Conservation (phyloP, 2,797 vertebrate genomes). For the Linurgus olivaceus region DNA sequence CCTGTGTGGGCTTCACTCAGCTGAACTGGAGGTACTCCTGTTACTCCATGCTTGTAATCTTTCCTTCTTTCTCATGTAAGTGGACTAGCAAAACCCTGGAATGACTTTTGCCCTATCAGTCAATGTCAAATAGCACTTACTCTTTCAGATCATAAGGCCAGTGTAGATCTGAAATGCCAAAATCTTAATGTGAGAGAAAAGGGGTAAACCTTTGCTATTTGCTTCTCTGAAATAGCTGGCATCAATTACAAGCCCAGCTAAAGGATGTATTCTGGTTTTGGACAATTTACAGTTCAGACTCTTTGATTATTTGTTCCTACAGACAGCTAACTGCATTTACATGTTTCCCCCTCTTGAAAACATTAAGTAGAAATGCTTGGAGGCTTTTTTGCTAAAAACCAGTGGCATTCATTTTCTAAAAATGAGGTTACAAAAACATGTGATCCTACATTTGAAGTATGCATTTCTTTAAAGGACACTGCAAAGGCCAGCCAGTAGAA, state of each 20-base stretch:
- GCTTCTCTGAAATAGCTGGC: background rate
- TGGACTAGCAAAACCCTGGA: background rate
- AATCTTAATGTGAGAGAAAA: background rate
- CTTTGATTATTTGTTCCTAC: background rate
- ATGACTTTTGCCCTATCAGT: background rate
- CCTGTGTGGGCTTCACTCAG: background rate
- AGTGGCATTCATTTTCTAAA: background rate
- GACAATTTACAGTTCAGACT: background rate
- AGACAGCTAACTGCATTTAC: background rate
- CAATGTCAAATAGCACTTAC: background rate
- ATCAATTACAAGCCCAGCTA: background rate
- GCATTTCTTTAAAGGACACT: background rate
- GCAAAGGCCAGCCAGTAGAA: background rate
- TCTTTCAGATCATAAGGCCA: background rate
- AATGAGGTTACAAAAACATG: background rate
- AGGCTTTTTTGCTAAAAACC: background rate
- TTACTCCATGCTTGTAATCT: background rate
- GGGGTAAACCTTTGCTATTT: background rate
- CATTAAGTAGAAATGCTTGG: background rate
- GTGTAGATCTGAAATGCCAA: background rate
- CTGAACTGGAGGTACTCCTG: background rate
- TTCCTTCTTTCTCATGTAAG: background rate
- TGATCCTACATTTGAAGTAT: background rate
- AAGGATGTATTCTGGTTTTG: background rate
- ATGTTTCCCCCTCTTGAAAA: background rate